A percentile compares a stretch with the other conserved stretches of the same genome.
Conservation (phyloP, 2,113 vertebrate species). For the Saiga tatarica region DNA sequence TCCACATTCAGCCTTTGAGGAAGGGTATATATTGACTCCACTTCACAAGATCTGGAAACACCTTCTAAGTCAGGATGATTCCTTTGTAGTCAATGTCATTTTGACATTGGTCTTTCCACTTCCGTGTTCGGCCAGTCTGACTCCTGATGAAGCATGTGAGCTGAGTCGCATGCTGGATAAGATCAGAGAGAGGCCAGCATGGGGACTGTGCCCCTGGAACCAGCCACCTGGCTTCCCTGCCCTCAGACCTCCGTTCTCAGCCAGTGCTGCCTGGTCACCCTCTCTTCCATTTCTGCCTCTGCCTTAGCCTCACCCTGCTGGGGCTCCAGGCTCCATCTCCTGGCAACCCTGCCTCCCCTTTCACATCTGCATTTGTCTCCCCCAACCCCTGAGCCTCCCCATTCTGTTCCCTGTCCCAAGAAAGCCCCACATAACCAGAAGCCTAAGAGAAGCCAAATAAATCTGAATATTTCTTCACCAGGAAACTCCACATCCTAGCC, state of each 20-base stretch:
- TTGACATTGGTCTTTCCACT: neutral
- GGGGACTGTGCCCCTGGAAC: neutral
- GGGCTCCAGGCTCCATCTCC: neutral
- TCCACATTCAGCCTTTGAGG: neutral
- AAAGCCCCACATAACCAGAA: neutral
- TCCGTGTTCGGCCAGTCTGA: neutral
- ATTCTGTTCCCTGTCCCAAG: neutral
- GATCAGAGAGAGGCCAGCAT: neutral
- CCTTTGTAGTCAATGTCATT: neutral
- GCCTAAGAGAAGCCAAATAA: neutral
- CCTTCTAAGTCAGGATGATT: neutral
- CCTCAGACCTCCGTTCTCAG: neutral
- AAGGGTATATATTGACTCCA: neutral
- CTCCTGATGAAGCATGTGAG: neutral
- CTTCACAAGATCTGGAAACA: neutral
- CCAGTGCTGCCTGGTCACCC: accelerated
- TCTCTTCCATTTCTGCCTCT: neutral
- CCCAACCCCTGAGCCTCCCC: neutral
- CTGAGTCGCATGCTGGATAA: neutral
- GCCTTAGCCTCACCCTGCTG: neutral
- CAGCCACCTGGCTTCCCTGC: neutral
- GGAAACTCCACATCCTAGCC: neutral
- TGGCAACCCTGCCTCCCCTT: no score
- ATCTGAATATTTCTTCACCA: neutral
- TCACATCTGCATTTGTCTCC: neutral